A percentile compares a stretch with the other conserved stretches of the same genome.
These are phyloP conservation scores for Gnathonemus longibarbis DNA, from an alignment of 2,113 vertebrate genomes.

Conservation along the genomic window DNA sequence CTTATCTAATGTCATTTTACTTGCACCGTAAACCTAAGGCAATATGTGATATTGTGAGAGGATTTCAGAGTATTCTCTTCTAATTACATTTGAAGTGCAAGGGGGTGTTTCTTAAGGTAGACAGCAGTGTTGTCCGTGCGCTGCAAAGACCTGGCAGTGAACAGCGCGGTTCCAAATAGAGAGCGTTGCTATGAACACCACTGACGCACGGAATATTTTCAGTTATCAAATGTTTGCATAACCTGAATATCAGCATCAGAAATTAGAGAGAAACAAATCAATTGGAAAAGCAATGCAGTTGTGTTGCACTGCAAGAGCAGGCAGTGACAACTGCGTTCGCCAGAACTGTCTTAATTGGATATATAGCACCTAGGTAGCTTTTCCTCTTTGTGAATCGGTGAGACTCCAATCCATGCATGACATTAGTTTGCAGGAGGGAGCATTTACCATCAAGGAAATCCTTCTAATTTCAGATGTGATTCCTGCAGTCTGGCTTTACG, in stretches of 20 bases:
- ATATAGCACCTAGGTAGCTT: not conserved
- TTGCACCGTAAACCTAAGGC: not conserved
- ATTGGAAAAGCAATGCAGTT: not conserved
- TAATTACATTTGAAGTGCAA: not conserved
- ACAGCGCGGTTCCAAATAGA: not conserved
- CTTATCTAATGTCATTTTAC: not conserved
- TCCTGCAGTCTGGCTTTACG: slow-evolving; percentile 15
- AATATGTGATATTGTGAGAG: not conserved
- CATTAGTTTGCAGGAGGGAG: not conserved
- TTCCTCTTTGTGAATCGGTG: not conserved
- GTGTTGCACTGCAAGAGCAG: not conserved
- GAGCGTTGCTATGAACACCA: not conserved
- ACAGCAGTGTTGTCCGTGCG: not conserved
- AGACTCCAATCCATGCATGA: not conserved
- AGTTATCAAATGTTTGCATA: not conserved
- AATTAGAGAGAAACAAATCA: not conserved
- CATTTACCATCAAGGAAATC: slow-evolving; percentile 8
- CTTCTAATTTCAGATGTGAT: not conserved
- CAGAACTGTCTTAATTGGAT: not conserved
- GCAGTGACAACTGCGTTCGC: not conserved
- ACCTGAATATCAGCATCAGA: not conserved
- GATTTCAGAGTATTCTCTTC: not conserved
- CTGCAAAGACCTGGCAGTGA: not conserved
- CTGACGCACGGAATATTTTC: not conserved
- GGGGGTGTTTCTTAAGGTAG: not conserved